Conservation (phyloP, 2,797 vertebrate genomes). For the Synaphobranchus kaupii region DNA sequence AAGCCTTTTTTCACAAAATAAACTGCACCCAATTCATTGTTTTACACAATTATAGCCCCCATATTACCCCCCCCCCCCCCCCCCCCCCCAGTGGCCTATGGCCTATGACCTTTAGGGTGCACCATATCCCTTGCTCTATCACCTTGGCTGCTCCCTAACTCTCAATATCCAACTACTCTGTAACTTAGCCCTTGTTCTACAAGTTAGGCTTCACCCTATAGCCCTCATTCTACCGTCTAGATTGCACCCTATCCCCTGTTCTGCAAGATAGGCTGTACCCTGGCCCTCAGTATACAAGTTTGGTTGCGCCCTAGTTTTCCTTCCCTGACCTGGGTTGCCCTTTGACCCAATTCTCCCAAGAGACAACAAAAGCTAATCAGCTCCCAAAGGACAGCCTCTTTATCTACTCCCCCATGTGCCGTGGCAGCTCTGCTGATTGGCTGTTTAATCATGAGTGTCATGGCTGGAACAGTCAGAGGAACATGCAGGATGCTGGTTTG, state of each 20-base stretch:
- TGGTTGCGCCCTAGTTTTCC: neutral
- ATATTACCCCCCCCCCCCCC: no score
- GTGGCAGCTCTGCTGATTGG: neutral
- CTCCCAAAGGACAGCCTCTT: neutral
- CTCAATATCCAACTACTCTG: neutral
- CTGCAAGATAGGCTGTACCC: neutral
- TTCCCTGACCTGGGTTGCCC: slow-evolving; percentile 39
- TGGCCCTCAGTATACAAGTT: neutral
- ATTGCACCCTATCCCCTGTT: neutral
- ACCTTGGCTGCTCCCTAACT: neutral
- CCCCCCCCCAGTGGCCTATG: no score
- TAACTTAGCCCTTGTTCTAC: neutral
- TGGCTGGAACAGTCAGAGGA: neutral
- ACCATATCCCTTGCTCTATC: neutral
- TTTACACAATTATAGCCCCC: no score
- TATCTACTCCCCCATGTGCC: neutral
- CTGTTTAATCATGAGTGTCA: neutral
- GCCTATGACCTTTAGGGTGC: neutral
- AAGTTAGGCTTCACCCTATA: neutral
- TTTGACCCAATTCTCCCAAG: slow-evolving; percentile 52
- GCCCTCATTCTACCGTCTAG: neutral
- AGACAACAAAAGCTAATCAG: slow-evolving; percentile 21
- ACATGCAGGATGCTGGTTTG: neutral
- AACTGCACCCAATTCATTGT: no score
- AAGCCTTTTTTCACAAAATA: no score